Conservation (phyloP, 2,888 invertebrate genomes). For the Lamproptera curius region DNA sequence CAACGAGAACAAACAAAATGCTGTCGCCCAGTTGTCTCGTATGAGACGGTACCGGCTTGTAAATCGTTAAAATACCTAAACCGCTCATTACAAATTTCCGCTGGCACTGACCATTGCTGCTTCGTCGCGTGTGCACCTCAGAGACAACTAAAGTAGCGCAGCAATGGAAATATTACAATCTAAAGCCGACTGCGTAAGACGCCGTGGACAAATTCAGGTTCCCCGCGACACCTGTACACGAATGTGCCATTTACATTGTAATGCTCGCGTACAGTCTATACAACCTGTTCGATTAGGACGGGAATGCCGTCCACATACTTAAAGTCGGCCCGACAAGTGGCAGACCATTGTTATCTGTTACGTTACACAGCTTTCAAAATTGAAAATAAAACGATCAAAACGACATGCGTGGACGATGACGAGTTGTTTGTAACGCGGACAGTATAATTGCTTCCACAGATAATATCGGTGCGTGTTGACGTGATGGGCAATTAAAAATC, state of each 20-base stretch:
- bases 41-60: constrained; percentile 22
- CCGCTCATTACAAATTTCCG: constrained; percentile 6
- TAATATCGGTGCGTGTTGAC: constrained; percentile 1
- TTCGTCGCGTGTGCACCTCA: constrained; percentile 27
- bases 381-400: background rate
- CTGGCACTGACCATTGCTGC: constrained; percentile 18
- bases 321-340: constrained; percentile 17
- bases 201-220: constrained; percentile 53
- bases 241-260: constrained; percentile 74
- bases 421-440: background rate
- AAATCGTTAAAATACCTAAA: constrained; percentile 12
- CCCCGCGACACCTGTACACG: constrained; percentile 66
- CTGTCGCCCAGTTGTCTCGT: constrained; percentile 67
- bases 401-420: too few relatives aligned
- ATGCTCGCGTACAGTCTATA: constrained; percentile 55
- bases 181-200: constrained; percentile 41
- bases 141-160: constrained; percentile 25
- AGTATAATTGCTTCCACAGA: constrained; percentile 7
- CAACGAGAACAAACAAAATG: constrained; percentile 12
- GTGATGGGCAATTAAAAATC: constrained; percentile 1
- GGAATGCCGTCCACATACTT: constrained; percentile 62
- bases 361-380: constrained; percentile 1
- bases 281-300: constrained; percentile 69
- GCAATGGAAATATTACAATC: constrained; percentile 44
- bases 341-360: constrained; percentile 17